Evolutionary conservation across 2,797 vertebrate genomes (phyloP).

Genomic region (Petrocephalus sullivani): DNA sequence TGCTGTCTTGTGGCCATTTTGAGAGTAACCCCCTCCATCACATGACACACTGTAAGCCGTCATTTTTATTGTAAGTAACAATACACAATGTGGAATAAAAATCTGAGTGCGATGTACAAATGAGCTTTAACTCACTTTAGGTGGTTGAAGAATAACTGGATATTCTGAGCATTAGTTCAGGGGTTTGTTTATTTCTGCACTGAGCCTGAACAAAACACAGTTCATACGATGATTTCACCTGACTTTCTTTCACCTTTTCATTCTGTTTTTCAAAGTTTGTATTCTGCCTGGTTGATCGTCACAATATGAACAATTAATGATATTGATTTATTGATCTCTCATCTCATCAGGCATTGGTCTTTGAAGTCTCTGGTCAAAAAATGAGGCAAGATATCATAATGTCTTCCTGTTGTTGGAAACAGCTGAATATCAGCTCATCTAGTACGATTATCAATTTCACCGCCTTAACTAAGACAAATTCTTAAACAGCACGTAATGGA

Average conservation of each 20-base stretch:
- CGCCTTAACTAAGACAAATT: neutral
- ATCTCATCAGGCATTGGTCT: neutral
- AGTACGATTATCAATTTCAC: neutral
- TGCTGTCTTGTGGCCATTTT: slow-evolving; percentile 55
- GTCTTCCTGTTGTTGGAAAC: neutral
- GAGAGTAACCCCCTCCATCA: slow-evolving; percentile 16
- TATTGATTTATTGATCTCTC: neutral
- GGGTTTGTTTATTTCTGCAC: neutral
- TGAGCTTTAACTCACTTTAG: neutral
- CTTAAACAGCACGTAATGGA: neutral
- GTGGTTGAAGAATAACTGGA: neutral
- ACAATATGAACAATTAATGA: neutral
- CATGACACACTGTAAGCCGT: slow-evolving; percentile 5
- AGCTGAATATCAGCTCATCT: neutral
- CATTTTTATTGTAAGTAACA: slow-evolving; percentile 23
- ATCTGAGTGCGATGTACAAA: neutral
- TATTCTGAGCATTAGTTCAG: neutral
- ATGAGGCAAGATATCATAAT: neutral
- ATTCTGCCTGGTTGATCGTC: neutral
- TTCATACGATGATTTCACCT: neutral
- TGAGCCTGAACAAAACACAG: neutral
- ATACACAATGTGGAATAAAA: neutral
- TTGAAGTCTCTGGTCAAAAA: neutral
- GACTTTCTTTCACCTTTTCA: neutral
- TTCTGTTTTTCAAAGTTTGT: neutral